Conservation (phyloP, 2,113 vertebrate species). For the Urocitellus parryii region DNA sequence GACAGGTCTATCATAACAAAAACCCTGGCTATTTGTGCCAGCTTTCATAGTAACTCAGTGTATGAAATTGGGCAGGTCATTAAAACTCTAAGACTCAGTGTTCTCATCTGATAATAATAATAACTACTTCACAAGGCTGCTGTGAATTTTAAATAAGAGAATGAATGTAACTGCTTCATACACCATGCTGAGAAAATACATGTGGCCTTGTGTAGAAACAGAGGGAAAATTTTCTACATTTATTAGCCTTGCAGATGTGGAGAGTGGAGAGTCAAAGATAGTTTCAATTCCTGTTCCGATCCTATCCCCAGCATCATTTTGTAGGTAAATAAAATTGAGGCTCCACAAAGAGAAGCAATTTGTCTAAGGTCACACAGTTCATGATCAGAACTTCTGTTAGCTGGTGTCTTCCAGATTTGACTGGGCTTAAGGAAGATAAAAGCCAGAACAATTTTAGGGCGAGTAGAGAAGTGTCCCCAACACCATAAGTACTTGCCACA, state of each 20-base stretch:
- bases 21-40: neutral
- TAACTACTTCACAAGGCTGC: neutral
- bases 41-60: constrained; percentile 25
- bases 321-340: neutral
- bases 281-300: neutral
- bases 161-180: constrained; percentile 11
- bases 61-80: neutral
- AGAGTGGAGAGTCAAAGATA: constrained; percentile 11
- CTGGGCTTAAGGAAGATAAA: constrained; percentile 10
- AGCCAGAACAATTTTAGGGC: neutral
- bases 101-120: constrained; percentile 3
- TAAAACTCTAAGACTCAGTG: constrained; percentile 42
- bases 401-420: constrained; percentile 1
- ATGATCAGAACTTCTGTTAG: neutral
- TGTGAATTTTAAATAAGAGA: constrained; percentile 59
- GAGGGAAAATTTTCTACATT: neutral
- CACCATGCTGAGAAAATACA: constrained; percentile 19
- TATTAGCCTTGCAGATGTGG: neutral
- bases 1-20: constrained; percentile 32
- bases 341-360: constrained; percentile 38
- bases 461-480: neutral
- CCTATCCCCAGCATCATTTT: neutral
- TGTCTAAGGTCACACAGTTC: neutral
- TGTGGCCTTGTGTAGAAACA: neutral
- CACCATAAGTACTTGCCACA: neutral